These are phyloP conservation scores for Oopsacas minuta DNA, from an alignment of 37 sponge, comb jelly and placozoan genomes.

Conservation along the genomic window DNA sequence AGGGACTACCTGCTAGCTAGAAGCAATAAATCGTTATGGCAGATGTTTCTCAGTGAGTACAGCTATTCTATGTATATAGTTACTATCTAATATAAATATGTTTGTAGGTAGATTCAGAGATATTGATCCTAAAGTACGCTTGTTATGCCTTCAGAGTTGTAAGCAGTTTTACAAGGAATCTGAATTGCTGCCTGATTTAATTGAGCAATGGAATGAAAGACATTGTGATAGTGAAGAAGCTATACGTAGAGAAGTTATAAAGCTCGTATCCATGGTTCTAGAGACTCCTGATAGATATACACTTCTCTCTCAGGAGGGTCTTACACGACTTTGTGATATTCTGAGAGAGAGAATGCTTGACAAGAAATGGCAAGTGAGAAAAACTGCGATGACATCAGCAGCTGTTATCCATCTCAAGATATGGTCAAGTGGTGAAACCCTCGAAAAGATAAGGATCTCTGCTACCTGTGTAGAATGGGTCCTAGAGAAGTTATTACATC, in stretches of 20 bases:
- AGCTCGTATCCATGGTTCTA: slow-evolving; percentile 9
- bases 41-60: neutral
- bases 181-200: neutral
- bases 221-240: slow-evolving; percentile 1
- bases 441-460: neutral
- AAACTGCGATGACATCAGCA: slow-evolving; percentile 5
- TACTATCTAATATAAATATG: neutral
- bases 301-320: neutral
- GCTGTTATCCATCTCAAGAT: neutral
- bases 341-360: neutral
- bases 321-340: neutral
- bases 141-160: neutral
- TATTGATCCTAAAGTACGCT: neutral
- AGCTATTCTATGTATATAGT: neutral
- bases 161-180: neutral
- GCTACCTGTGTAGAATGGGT: neutral
- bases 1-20: neutral
- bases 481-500: neutral
- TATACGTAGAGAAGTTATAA: neutral
- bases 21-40: neutral
- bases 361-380: slow-evolving; percentile 12
- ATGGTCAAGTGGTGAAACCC: neutral
- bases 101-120: neutral
- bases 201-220: neutral
- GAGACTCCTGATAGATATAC: neutral